These are phyloP conservation scores for Hydractinia echinata DNA, from an alignment of 30 jellyfish, hydroid and myxozoan species.

Conservation along the genomic window DNA sequence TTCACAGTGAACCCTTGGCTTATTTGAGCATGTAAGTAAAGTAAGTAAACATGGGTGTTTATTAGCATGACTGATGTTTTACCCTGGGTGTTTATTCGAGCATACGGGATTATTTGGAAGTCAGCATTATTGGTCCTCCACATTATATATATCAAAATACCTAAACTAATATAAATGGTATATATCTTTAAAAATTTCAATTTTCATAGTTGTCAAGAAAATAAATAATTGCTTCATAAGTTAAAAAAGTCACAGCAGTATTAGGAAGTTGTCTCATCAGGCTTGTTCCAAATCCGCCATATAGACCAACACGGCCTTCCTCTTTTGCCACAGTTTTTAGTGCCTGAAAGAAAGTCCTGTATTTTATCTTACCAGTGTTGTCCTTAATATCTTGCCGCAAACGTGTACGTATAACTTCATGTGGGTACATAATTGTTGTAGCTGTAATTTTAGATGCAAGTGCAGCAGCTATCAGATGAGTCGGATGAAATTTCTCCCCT, in stretches of 20 bases:
- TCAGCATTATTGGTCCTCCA: too few species aligned
- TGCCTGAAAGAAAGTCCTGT: constrained; percentile 77
- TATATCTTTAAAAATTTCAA: too few species aligned
- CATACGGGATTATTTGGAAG: too few species aligned
- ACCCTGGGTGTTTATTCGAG: too few species aligned
- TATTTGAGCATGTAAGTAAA: too few species aligned
- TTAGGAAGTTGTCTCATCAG: constrained; percentile 90
- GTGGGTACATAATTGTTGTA: constrained; percentile 85
- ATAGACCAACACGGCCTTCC: constrained; percentile 89
- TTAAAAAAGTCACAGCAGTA: constrained; percentile 83
- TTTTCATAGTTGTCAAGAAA: constrained; percentile 9
- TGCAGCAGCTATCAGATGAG: constrained; percentile 95
- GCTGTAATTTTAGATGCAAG: constrained; percentile 86
- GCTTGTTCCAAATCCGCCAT: constrained; percentile 91
- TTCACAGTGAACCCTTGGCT: too few species aligned
- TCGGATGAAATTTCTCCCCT: constrained; percentile 52
- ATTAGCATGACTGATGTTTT: too few species aligned
- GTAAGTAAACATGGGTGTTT: too few species aligned
- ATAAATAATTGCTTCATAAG: constrained; percentile 77
- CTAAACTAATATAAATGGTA: too few species aligned
- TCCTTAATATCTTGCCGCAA: constrained; percentile 83
- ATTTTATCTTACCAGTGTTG: constrained; percentile 42
- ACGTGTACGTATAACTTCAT: constrained; percentile 94
- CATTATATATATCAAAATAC: too few species aligned
- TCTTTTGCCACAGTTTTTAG: constrained; percentile 64